phyloP scores from a whole-genome alignment of 2,113 vertebrate genomes.

The Siniperca chuatsi region DNA sequence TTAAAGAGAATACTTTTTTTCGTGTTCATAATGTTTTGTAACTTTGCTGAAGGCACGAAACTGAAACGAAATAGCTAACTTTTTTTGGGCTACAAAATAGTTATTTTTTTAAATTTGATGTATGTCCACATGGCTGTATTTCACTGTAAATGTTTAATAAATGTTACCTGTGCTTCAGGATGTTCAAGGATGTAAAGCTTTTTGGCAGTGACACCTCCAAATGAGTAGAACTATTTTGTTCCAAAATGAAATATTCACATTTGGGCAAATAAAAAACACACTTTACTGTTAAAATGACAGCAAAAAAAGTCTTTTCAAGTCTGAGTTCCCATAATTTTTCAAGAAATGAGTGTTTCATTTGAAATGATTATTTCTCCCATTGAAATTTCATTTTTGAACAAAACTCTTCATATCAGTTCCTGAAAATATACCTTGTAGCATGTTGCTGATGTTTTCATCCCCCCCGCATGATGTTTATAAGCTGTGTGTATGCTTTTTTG shows the following conservation, averaged over 20 bases:
- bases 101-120: too few relatives aligned
- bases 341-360: not conserved
- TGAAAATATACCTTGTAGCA: not conserved
- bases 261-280: not conserved
- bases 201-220: not conserved
- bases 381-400: constrained; percentile 2
- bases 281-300: too few relatives aligned
- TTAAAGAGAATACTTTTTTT: not conserved
- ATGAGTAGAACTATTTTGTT: not conserved
- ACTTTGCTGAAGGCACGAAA: too few relatives aligned
- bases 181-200: not conserved
- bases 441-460: not conserved
- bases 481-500: constrained; percentile 19
- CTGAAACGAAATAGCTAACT: too few relatives aligned
- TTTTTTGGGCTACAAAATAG: not conserved
- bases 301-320: too few relatives aligned
- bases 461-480: not conserved
- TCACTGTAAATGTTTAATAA: not conserved
- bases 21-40: too few relatives aligned
- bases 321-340: too few relatives aligned
- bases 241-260: not conserved
- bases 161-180: not conserved
- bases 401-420: not conserved
- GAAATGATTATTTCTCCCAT: not conserved
- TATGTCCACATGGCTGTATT: too few relatives aligned